A percentile compares a stretch with the other conserved stretches of the same genome.
Evolutionary conservation across 2,797 vertebrate genomes (phyloP).

Genomic region (Fistularia commersonii): DNA sequence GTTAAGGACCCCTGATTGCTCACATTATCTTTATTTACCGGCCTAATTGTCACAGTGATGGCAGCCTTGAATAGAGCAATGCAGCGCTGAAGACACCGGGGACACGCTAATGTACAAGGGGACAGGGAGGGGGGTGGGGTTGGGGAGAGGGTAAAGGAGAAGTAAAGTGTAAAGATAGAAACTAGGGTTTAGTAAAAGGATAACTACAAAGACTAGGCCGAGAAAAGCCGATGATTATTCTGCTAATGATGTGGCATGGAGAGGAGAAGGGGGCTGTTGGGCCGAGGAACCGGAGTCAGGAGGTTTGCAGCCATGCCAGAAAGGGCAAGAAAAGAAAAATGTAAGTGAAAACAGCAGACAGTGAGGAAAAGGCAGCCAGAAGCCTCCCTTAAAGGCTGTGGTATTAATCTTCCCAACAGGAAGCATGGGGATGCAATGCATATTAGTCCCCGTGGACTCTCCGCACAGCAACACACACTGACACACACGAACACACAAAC

Average conservation of each 20-base stretch:
- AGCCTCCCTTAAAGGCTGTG: conserved; percentile 24
- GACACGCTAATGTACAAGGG: conserved; percentile 22
- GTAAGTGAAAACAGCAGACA: conserved; percentile 29
- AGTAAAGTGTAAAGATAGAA: conserved; percentile 7
- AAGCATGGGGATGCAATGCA: conserved; percentile 15
- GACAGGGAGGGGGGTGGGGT: neutral
- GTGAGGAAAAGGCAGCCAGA: conserved; percentile 22
- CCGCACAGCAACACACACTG: neutral
- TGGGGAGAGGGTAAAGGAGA: conserved; percentile 2
- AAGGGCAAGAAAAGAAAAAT: conserved; percentile 8
- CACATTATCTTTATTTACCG: conserved; percentile 73
- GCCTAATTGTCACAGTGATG: conserved; percentile 66
- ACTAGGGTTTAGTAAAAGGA: conserved; percentile 7
- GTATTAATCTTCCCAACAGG: conserved; percentile 37
- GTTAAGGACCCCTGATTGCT: conserved; percentile 60
- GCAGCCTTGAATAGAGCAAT: conserved; percentile 47
- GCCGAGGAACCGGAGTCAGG: neutral
- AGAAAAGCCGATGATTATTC: neutral
- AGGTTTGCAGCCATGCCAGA: neutral
- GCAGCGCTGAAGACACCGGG: conserved; percentile 38
- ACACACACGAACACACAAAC: too few relatives aligned
- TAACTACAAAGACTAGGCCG: neutral
- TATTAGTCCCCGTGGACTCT: conserved; percentile 5
- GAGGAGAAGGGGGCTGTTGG: neutral
- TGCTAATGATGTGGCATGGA: conserved; percentile 5